Evolutionary conservation across 2,888 invertebrate species (phyloP), one percentile per base, ranked within the genome.

Genomic region (Alsophila aescularia): DNA sequence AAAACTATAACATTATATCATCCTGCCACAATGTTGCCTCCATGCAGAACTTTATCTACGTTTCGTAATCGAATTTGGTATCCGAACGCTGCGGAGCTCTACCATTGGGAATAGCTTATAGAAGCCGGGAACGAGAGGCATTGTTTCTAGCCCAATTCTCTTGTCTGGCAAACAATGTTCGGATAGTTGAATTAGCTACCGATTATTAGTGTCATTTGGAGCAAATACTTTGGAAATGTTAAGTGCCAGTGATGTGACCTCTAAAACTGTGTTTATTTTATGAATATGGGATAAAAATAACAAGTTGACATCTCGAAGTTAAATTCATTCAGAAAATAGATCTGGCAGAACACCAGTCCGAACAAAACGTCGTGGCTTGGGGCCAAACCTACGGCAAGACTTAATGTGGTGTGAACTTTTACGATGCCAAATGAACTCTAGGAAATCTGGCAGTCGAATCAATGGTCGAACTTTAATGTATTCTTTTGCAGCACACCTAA

Each of bases 391-490:
- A 68, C 72, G 67, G 66, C 64, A 68, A 62, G 70, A 71, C 72
- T 81, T 83, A 86, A 87, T 87, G 80, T 82, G 76, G 85, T 87
- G 87, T 81, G 81, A 89, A 87, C 74, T 79, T 83, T 78, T 72
- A 71, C 79, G 67, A 64, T 83, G 84, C 84, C 85, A 85, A 88
- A 85, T 84, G 76, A 84, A 85, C 76, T 77, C 72, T 66, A 67
- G 68, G 63, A 72, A 75, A 77, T 73, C 70, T 72, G 63, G 73
- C 72, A 77, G 73, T 71, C 49, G 48, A 58, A 74, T 67, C 68
- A 61, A 69, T 70, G 61, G 56, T 55, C 53, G n/a, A 43, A 58
- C n/a, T 60, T 43, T 37, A 36, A 39, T 29, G 7, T 54, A 49
- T 41, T 37, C 21, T 9, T 29, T 40, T 21, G 18, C 15, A 39